Conservation (phyloP, 2,888 invertebrate genomes). For the Leucophenga maculata region DNA sequence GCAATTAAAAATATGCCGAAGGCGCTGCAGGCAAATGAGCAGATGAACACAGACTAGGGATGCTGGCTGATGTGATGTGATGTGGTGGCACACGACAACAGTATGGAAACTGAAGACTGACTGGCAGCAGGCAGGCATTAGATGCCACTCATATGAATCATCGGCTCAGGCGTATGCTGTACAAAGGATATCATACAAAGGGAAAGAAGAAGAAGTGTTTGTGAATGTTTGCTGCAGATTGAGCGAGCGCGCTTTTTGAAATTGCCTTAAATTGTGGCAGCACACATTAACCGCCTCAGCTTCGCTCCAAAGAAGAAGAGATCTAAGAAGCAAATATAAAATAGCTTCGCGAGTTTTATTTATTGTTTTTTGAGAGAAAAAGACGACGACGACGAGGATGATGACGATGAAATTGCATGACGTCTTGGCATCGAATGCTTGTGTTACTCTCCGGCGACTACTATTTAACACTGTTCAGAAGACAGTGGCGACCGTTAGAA, state of each 20-base stretch:
- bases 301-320: neutral
- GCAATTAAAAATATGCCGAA: slow-evolving; percentile 73
- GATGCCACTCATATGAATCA: slow-evolving; percentile 60
- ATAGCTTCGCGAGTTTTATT: slow-evolving; percentile 38
- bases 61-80: slow-evolving; percentile 18
- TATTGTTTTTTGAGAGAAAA: slow-evolving; percentile 45
- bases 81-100: slow-evolving; percentile 21
- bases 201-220: slow-evolving; percentile 16
- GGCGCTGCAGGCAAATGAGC: slow-evolving; percentile 60
- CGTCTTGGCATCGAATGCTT: neutral
- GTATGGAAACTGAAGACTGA: neutral
- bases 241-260: neutral
- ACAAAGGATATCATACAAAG: slow-evolving; percentile 31
- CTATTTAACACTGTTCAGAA: no score
- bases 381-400: slow-evolving; percentile 14
- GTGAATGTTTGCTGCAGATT: neutral
- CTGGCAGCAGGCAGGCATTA: slow-evolving; percentile 41
- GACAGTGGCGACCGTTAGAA: no score
- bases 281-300: slow-evolving; percentile 17
- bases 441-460: no score
- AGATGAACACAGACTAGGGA: slow-evolving; percentile 27
- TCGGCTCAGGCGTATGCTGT: slow-evolving; percentile 46
- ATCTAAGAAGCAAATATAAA: neutral
- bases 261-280: slow-evolving; percentile 22
- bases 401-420: slow-evolving; percentile 15